phyloP scores from a whole-genome alignment of 2,888 invertebrate genomes.

The Sphinx pinastri region DNA sequence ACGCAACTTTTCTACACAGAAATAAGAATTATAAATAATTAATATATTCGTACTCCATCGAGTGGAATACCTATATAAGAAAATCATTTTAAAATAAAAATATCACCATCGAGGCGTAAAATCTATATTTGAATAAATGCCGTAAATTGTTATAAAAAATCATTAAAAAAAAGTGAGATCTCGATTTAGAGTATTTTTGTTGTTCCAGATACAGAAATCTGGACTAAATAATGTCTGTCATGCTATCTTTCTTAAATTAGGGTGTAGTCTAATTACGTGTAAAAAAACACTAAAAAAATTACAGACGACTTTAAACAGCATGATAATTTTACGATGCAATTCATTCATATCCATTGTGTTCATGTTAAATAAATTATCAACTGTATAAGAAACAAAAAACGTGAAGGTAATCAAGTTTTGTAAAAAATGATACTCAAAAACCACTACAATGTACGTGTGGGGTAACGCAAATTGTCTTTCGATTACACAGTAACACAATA shows the following conservation, averaged over 20 bases:
- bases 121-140: too few species aligned
- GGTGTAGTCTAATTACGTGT: neutral
- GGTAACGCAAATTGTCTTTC: slow-evolving; percentile 33
- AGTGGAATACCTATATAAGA: too few species aligned
- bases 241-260: neutral
- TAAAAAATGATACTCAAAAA: slow-evolving; percentile 23
- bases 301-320: neutral
- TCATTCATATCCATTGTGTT: slow-evolving; percentile 26
- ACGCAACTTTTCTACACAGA: too few species aligned
- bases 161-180: too few species aligned
- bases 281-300: neutral
- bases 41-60: too few species aligned
- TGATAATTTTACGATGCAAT: slow-evolving; percentile 33
- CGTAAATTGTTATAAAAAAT: too few species aligned
- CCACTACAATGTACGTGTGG: slow-evolving; percentile 26
- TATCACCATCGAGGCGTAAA: too few species aligned
- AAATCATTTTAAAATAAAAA: too few species aligned
- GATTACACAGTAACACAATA: slow-evolving; percentile 44
- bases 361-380: slow-evolving; percentile 19
- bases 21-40: too few species aligned
- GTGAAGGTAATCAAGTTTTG: slow-evolving; percentile 24
- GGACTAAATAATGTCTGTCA: neutral
- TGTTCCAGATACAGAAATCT: too few species aligned
- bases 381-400: slow-evolving; percentile 13
- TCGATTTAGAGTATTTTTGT: too few species aligned